A percentile compares a stretch with the other conserved stretches of the same genome.
Evolutionary conservation across 1,140 invertebrate genomes (phyloP).

Genomic region (Grapholita molesta): DNA sequence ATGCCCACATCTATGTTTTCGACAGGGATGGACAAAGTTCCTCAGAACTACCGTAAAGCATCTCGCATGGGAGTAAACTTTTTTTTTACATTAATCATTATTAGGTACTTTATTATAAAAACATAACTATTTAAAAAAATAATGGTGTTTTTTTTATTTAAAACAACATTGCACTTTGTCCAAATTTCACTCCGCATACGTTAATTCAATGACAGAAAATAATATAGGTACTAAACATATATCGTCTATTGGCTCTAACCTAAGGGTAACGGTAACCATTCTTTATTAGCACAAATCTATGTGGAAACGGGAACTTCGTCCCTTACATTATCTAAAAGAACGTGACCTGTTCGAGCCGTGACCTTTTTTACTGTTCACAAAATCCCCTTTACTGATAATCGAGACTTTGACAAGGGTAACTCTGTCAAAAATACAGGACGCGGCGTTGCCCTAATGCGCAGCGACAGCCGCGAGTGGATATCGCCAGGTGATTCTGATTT

Average conservation of each 20-base stretch:
- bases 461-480: background rate
- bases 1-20: too few relatives aligned
- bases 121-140: too few relatives aligned
- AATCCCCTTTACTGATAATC: conserved; percentile 16
- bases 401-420: conserved; percentile 13
- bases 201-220: background rate
- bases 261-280: background rate
- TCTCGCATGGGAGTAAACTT: too few relatives aligned
- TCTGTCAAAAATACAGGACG: conserved; percentile 9
- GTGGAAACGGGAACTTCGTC: background rate
- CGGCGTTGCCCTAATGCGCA: conserved; percentile 3
- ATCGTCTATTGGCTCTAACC: background rate
- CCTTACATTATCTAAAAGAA: conserved; percentile 12
- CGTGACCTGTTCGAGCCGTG: conserved; percentile 7
- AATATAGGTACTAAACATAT: background rate
- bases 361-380: conserved; percentile 11
- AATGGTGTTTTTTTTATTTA: too few relatives aligned
- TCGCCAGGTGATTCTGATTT: conserved; percentile 30
- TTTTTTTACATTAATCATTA: too few relatives aligned
- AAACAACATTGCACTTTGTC: too few relatives aligned
- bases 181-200: too few relatives aligned
- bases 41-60: too few relatives aligned
- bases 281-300: background rate
- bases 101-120: too few relatives aligned
- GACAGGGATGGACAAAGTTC: too few relatives aligned